Percentiles rank a stretch among this genome's conserved stretches.
Conservation (phyloP, 2,797 vertebrate species). For the Dendrocincla fuliginosa region DNA sequence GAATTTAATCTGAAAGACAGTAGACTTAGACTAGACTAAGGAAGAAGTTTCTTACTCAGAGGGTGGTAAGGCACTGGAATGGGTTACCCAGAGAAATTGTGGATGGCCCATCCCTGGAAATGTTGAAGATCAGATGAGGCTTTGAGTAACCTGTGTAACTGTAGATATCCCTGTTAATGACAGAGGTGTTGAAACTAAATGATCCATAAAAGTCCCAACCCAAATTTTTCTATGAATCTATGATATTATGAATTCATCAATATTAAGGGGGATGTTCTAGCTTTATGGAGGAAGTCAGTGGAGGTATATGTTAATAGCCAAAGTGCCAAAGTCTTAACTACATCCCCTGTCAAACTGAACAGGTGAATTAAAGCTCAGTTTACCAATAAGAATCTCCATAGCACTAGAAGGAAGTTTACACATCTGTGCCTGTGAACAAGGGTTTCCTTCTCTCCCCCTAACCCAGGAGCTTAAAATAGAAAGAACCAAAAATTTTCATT, state of each 20-base stretch:
- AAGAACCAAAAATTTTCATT: neutral
- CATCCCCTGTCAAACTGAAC: neutral
- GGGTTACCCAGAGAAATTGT: neutral
- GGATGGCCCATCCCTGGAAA: neutral
- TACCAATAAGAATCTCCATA: neutral
- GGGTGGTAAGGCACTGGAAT: neutral
- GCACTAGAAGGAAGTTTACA: neutral
- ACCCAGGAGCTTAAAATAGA: neutral
- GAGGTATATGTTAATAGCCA: neutral
- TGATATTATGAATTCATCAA: neutral
- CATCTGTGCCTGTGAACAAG: neutral
- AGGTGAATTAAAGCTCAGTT: neutral
- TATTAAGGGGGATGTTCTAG: neutral
- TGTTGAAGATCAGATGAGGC: accelerated
- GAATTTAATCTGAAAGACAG: neutral
- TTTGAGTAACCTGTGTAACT: neutral
- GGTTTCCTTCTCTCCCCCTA: neutral
- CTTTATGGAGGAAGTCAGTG: neutral
- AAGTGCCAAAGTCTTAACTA: neutral
- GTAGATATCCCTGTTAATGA: neutral
- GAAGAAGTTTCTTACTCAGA: neutral
- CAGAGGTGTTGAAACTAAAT: neutral
- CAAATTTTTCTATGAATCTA: neutral
- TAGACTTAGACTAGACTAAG: neutral
- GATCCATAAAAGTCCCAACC: neutral